Conservation (phyloP, 1,140 invertebrate species). For the Euura lappo region DNA sequence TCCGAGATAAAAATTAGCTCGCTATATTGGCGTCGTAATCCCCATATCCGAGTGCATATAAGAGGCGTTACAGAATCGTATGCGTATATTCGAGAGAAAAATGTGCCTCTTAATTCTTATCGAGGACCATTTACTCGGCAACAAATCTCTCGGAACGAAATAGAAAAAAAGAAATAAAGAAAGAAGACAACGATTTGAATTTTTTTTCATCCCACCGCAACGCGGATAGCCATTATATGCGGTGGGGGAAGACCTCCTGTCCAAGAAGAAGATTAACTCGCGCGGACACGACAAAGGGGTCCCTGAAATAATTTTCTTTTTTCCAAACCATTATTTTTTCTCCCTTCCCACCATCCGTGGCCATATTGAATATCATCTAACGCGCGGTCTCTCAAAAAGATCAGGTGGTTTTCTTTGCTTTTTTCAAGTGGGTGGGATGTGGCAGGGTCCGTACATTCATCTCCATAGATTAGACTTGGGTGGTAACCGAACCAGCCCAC, state of each 20-base stretch:
- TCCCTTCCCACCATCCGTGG: neutral
- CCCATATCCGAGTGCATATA: neutral
- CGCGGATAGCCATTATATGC: neutral
- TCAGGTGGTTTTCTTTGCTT: neutral
- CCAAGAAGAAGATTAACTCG: slow-evolving; percentile 5
- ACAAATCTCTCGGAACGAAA: neutral
- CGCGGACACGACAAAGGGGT: neutral
- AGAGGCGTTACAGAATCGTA: neutral
- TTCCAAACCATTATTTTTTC: too few species aligned
- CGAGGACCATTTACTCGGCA: neutral
- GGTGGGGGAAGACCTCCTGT: neutral
- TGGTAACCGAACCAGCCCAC: neutral
- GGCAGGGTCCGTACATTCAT: neutral
- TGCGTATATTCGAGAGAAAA: neutral
- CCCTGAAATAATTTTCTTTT: too few species aligned
- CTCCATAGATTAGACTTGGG: slow-evolving; percentile 5
- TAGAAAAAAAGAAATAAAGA: neutral
- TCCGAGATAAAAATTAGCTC: too few species aligned
- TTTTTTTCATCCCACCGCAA: neutral
- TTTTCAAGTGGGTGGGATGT: neutral
- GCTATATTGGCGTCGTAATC: neutral
- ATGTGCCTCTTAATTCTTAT: slow-evolving; percentile 2
- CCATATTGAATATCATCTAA: slow-evolving; percentile 7
- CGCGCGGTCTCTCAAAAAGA: slow-evolving; percentile 4
- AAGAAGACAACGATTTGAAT: neutral